phyloP scores from a whole-genome alignment of 1,140 invertebrate species.

The Diorhabda carinulata region DNA sequence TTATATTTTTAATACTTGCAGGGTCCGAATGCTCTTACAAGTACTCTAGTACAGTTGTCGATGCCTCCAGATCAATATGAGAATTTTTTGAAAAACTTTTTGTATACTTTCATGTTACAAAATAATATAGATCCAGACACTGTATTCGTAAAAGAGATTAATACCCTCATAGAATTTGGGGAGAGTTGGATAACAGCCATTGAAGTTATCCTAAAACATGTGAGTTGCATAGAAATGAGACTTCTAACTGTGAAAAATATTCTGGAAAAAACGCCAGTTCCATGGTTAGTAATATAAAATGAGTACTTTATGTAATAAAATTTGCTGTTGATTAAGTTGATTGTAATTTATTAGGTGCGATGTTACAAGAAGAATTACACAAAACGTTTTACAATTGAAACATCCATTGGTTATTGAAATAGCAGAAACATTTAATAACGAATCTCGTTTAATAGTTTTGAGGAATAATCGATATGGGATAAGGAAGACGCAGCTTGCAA shows the following conservation, averaged over 20 bases:
- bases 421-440: constrained; percentile 26
- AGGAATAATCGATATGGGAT: constrained; percentile 24
- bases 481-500: constrained; percentile 12
- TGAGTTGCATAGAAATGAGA: constrained; percentile 26
- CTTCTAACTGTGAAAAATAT: constrained; percentile 27
- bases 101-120: constrained; percentile 32
- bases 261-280: constrained; percentile 26
- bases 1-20: constrained; percentile 5
- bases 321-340: background rate
- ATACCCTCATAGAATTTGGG: constrained; percentile 31
- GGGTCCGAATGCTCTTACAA: constrained; percentile 19
- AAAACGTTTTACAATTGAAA: constrained; percentile 19
- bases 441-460: constrained; percentile 29
- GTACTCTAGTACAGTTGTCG: constrained; percentile 21
- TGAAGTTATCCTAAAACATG: constrained; percentile 27
- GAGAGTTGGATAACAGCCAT: constrained; percentile 30
- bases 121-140: constrained; percentile 30
- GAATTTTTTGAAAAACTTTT: constrained; percentile 30
- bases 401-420: constrained; percentile 27
- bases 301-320: background rate
- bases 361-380: constrained; percentile 26
- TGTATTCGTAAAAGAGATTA: constrained; percentile 33
- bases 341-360: constrained; percentile 11
- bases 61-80: constrained; percentile 27
- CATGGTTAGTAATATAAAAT: constrained; percentile 22